These are phyloP conservation scores for Spodoptera littoralis DNA, from an alignment of 2,888 invertebrate genomes.

Conservation along the genomic window DNA sequence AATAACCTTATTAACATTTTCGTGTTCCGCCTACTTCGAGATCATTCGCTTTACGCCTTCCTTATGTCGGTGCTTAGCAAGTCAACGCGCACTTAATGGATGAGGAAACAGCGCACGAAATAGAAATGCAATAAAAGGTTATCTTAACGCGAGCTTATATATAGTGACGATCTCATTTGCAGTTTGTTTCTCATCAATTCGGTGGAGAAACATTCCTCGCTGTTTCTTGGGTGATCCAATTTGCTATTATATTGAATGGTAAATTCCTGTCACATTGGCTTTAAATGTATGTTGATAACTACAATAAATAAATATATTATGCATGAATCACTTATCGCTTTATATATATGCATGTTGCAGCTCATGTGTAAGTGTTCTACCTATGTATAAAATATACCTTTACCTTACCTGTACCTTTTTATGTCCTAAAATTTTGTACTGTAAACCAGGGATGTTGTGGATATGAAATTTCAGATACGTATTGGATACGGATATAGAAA, in stretches of 20 bases:
- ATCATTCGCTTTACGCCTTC: conserved; percentile 57
- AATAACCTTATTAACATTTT: conserved; percentile 80
- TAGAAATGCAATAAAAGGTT: conserved; percentile 49
- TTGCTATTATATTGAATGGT: conserved; percentile 16
- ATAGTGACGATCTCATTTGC: conserved; percentile 35
- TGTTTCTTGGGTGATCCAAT: conserved; percentile 11
- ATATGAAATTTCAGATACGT: too few relatives aligned
- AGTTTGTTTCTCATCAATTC: conserved; percentile 42
- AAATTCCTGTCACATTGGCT: background rate
- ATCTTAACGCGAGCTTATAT: conserved; percentile 37
- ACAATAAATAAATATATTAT: too few relatives aligned
- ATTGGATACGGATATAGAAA: too few relatives aligned
- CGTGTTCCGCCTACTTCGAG: conserved; percentile 53
- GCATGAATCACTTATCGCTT: too few relatives aligned
- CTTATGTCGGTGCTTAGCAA: conserved; percentile 50
- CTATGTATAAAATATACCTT: too few relatives aligned
- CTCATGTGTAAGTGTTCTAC: too few relatives aligned
- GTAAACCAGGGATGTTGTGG: background rate
- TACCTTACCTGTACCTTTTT: too few relatives aligned
- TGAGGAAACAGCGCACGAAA: conserved; percentile 46
- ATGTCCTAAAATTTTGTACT: background rate
- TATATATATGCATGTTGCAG: background rate
- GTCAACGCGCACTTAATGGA: conserved; percentile 48
- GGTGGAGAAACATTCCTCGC: conserved; percentile 14
- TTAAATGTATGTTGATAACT: too few relatives aligned